A percentile compares a stretch with the other conserved stretches of the same genome.
Conservation (phyloP, 2,888 invertebrate species). For the Formica aserva region DNA sequence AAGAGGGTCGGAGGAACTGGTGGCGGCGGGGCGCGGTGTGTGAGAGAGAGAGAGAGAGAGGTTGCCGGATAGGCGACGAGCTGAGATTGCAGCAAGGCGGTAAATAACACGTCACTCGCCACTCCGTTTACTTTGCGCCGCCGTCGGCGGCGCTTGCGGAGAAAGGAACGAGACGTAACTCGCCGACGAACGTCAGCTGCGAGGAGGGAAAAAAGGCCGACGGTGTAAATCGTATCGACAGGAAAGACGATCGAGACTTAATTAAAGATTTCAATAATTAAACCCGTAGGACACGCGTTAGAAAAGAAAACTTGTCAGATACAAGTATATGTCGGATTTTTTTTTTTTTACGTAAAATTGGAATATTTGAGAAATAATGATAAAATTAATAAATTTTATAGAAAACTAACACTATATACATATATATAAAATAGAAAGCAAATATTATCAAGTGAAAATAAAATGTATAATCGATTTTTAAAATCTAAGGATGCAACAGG, state of each 20-base stretch:
- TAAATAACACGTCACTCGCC: conserved; percentile 83
- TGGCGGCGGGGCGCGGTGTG: conserved; percentile 35
- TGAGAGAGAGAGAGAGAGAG: conserved; percentile 19
- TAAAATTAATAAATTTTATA: neutral
- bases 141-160: conserved; percentile 62
- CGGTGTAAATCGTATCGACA: conserved; percentile 31
- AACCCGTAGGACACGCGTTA: conserved; percentile 1
- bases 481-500: neutral
- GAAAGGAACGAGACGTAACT: conserved; percentile 38
- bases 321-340: neutral
- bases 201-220: conserved; percentile 28
- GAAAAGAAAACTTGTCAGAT: neutral
- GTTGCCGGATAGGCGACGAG: conserved; percentile 76
- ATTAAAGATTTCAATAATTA: conserved; percentile 60
- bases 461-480: neutral
- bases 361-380: neutral
- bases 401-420: neutral
- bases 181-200: conserved; percentile 12
- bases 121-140: conserved; percentile 79
- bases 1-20: conserved; percentile 49
- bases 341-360: neutral
- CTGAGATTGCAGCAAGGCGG: conserved; percentile 80
- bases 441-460: neutral
- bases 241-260: conserved; percentile 56
- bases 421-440: neutral